Base-by-base conservation (phyloP, 2,888 invertebrate genomes). In the Empis livida region DNA sequence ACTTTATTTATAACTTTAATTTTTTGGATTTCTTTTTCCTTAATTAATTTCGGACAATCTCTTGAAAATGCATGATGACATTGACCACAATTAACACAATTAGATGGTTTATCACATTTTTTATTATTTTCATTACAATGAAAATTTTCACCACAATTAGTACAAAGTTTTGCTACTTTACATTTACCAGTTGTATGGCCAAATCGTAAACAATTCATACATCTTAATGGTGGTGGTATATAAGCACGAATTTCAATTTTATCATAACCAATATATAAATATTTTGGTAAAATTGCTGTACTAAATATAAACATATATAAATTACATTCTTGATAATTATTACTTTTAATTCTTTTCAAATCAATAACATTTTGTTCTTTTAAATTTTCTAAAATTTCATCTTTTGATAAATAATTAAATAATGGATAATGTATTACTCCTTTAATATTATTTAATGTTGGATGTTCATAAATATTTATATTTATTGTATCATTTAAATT, bases 391-490 rank as follows among this genome's bases (percentile, higher is more conserved):
- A 37, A 9, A 14, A 37, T 37, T 37, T 37, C 37, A 4, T 37
- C 14, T 37, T 4, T 14, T 15, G n/a, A 6, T 1, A 37, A 9
- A 6, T 14, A 14, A 15, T 37, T 37, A 14, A 37, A 37, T 14
- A 8, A 14, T 3, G n/a, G 37, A 14, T 10, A 46, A 35, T 49
- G 46, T 30, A 47, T 43, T 6, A 44, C 42, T 5, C 43, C 49
- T 39, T 47, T 49, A 10, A 30, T 16, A 6, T 39, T 13, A 23
- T 49, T 47, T 11, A 47, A 40, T n/a, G 47, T 35, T 13, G 11
- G 15, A 17, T 49, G 47, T 31, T 49, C 49, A 5, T 38, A 16
- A 14, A 49, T 20, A 13, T 16, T 17, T 8, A 49, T 37, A 5
- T 17, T 10, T 27, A 42, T 44, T 13, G 17, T 13, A 5, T 16